Base-by-base conservation (phyloP, 2,888 invertebrate genomes). In the Sialis fuliginosa region DNA sequence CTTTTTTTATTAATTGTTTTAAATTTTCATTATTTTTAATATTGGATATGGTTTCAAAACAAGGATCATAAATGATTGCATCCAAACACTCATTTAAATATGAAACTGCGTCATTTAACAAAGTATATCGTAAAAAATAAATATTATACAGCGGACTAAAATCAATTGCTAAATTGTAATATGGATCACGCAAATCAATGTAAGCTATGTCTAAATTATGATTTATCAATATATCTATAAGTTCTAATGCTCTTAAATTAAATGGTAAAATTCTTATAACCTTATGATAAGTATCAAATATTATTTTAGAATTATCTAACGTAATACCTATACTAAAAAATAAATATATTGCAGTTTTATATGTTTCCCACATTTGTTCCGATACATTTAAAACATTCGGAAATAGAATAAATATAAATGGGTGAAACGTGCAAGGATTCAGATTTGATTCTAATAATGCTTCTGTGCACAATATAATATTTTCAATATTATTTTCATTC, bases 311-410 rank as follows among this genome's bases (percentile, higher is more conserved):
- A 45, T 45, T 10, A 6, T n/a, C 32, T 37, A 45, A 33, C n/a
- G 39, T 22, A 30, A 39, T 39, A 7, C 45, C 45, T 45, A 39
- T 45, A 5, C 39, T 39, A 6, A 45, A 30, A 9, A 45, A 45
- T 12, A 45, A 32, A 39, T 39, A 45, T 8, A 45, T 32, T 10
- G 39, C 6, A 32, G 31, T 30, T 39, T 39, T 12, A 6, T 45
- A 45, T 39, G 39, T 33, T 7, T 45, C 33, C 45, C 45, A 45
- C n/a, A 45, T 22, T 22, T 22, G 22, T 2, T 22, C 22, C 4
- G 22, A 22, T 22, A 22, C 22, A 22, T 22, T 22, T 22, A 22
- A 22, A 22, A 22, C 22, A 22, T 22, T 22, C 22, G 22, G 22
- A 22, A 22, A 22, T 2, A 22, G 22, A 22, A 22, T 22, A 22